Percentiles rank a stretch among this genome's conserved stretches.
Evolutionary conservation across 2,888 invertebrate species (phyloP).

Genomic region (Drosophila cyrtoloma): DNA sequence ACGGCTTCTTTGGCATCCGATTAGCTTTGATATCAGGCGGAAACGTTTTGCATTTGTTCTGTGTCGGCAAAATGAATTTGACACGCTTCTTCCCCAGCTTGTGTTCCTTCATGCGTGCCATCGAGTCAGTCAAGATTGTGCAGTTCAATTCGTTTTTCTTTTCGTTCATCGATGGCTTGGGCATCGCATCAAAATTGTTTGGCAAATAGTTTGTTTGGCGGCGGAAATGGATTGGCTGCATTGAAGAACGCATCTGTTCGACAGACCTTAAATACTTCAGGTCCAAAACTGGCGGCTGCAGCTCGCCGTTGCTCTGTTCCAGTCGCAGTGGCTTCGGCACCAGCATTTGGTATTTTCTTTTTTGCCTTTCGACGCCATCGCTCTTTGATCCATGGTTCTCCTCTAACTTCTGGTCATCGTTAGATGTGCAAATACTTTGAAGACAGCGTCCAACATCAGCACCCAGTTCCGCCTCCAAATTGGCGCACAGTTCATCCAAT

Average conservation of each 20-base stretch:
- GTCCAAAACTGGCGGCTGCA: background rate
- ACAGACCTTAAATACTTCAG: slow-evolving; percentile 17
- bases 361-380: too few relatives aligned
- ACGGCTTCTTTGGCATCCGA: too few relatives aligned
- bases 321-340: slow-evolving; percentile 25
- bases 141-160: background rate
- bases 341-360: background rate
- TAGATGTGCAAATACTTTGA: slow-evolving; percentile 10
- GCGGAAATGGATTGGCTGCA: slow-evolving; percentile 1
- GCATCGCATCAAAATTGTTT: slow-evolving; percentile 2
- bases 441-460: slow-evolving; percentile 24
- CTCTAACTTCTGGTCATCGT: background rate
- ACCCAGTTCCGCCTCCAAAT: slow-evolving; percentile 17
- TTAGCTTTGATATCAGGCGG: background rate
- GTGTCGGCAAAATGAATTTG: slow-evolving; percentile 4
- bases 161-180: background rate
- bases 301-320: background rate
- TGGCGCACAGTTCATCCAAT: slow-evolving; percentile 18
- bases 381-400: background rate
- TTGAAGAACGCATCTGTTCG: slow-evolving; percentile 13
- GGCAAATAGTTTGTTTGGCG: slow-evolving; percentile 4
- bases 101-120: slow-evolving; percentile 33
- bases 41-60: background rate
- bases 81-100: background rate
- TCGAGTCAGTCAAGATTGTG: slow-evolving; percentile 21